Conservation (phyloP, 2,888 invertebrate genomes). For the Zelleria hepariella region DNA sequence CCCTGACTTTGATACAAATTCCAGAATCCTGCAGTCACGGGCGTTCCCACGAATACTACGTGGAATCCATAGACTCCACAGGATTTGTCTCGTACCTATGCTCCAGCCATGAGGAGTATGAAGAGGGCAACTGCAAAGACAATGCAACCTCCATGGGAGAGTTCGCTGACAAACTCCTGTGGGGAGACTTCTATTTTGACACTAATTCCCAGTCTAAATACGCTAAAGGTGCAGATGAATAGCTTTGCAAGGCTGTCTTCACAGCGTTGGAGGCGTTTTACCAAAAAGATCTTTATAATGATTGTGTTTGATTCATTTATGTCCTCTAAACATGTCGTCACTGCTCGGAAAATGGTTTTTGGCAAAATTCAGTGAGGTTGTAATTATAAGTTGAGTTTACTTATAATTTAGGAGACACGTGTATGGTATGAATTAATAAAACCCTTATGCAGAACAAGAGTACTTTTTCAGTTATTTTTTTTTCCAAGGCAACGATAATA, state of each 20-base stretch:
- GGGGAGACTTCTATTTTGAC: constrained; percentile 74
- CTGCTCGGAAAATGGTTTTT: no score
- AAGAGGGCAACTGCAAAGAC: constrained; percentile 44
- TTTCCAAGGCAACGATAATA: no score
- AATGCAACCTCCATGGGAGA: constrained; percentile 70
- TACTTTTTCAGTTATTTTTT: no score
- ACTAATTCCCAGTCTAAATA: constrained; percentile 72
- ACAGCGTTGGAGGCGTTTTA: no score
- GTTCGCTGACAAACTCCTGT: constrained; percentile 27
- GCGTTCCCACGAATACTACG: constrained; percentile 74
- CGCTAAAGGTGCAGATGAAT: constrained; percentile 45
- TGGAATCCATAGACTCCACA: constrained; percentile 74
- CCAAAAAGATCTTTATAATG: no score
- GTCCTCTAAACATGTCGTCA: no score
- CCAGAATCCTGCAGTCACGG: constrained; percentile 80
- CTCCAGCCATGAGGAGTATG: constrained; percentile 59
- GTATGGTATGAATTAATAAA: no score
- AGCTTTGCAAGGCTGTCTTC: background rate
- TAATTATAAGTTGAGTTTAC: no score
- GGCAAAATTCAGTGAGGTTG: no score
- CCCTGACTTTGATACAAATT: constrained; percentile 18
- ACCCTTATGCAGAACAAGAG: no score
- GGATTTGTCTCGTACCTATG: constrained; percentile 73
- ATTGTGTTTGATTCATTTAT: no score
- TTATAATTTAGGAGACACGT: no score